These are phyloP conservation scores for Thunnus maccoyii DNA, from an alignment of 2,113 vertebrate genomes.

Conservation along the genomic window DNA sequence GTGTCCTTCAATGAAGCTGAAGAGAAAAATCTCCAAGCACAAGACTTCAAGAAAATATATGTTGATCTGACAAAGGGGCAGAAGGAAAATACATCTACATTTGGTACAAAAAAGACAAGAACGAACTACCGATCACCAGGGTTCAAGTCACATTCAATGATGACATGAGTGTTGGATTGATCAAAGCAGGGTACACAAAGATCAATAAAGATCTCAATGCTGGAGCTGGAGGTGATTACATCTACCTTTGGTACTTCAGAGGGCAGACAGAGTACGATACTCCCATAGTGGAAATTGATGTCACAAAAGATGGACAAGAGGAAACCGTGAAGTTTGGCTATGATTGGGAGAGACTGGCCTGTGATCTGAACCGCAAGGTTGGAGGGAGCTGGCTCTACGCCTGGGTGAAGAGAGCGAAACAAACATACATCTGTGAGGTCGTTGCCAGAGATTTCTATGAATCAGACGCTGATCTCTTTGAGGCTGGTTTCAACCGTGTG, in stretches of 20 bases:
- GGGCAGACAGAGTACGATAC: not conserved
- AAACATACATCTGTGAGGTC: conserved; percentile 27
- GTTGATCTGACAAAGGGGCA: not conserved
- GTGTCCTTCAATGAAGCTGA: not conserved
- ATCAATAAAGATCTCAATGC: not conserved
- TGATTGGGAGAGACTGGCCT: not conserved
- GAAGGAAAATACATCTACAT: not conserved
- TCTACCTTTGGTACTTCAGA: conserved; percentile 10
- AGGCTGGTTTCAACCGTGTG: not conserved
- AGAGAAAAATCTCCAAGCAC: not conserved
- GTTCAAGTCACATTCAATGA: too few relatives aligned
- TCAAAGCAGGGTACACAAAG: too few relatives aligned
- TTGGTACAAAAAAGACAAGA: not conserved
- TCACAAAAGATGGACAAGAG: not conserved
- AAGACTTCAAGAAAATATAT: not conserved
- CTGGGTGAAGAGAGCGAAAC: conserved; percentile 23
- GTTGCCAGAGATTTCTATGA: not conserved
- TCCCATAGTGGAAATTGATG: not conserved
- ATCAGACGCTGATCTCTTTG: rapidly evolving
- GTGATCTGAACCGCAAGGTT: not conserved
- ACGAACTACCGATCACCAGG: too few relatives aligned
- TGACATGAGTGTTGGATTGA: too few relatives aligned
- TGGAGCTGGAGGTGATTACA: rapidly evolving
- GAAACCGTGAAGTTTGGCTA: rapidly evolving
- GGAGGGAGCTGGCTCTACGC: not conserved